Percentiles rank a stretch among this genome's conserved stretches.
These are phyloP conservation scores for Barypeithes pellucidus DNA, from an alignment of 2,888 invertebrate species.

Conservation along the genomic window DNA sequence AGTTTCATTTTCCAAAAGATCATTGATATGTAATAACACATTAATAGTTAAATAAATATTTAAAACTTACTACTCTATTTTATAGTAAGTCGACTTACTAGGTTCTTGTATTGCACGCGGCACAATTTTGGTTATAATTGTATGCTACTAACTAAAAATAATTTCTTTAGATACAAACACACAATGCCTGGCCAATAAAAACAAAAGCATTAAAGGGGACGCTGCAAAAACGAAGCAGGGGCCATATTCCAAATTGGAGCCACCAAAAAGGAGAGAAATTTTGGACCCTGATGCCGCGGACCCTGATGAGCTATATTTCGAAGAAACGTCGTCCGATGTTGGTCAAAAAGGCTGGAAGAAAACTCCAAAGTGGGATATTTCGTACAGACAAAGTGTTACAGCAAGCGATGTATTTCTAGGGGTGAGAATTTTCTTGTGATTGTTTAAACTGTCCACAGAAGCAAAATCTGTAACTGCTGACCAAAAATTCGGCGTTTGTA, in stretches of 20 bases:
- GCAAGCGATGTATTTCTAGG: conserved; percentile 91
- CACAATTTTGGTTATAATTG: too few relatives aligned
- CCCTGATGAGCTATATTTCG: conserved; percentile 59
- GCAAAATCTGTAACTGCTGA: too few relatives aligned
- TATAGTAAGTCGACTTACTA: too few relatives aligned
- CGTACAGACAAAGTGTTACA: conserved; percentile 88
- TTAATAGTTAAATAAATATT: too few relatives aligned
- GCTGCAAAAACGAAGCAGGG: conserved; percentile 59
- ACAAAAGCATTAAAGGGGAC: background rate
- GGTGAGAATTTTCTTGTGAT: conserved; percentile 69
- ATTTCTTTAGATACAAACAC: background rate
- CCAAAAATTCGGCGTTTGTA: too few relatives aligned
- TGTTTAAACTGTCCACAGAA: too few relatives aligned
- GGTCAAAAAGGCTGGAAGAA: conserved; percentile 74
- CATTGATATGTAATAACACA: too few relatives aligned
- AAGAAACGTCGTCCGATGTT: conserved; percentile 68
- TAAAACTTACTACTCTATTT: too few relatives aligned
- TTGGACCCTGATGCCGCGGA: conserved; percentile 74
- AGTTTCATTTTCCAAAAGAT: too few relatives aligned
- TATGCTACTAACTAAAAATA: too few relatives aligned
- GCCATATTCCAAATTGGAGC: conserved; percentile 65
- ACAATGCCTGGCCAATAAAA: conserved; percentile 15
- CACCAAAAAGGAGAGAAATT: conserved; percentile 64
- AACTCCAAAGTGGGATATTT: conserved; percentile 83
- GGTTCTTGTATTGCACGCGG: too few relatives aligned